Conservation (phyloP, 1,140 invertebrate species). For the Drosophila ironensis region DNA sequence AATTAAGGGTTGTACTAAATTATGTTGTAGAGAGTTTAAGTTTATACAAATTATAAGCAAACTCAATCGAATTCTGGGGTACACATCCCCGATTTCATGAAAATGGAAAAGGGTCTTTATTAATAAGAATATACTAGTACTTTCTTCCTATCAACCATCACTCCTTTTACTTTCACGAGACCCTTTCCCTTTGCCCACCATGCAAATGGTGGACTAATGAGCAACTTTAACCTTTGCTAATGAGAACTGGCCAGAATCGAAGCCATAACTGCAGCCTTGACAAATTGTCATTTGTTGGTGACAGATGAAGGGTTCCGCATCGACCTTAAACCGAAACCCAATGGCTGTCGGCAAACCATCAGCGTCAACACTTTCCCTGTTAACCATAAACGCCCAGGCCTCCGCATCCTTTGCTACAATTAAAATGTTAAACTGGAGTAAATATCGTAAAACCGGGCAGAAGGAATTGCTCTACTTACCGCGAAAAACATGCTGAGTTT, state of each 20-base stretch:
- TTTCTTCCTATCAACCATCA: neutral
- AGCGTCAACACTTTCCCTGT: slow-evolving; percentile 66
- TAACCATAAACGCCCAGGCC: slow-evolving; percentile 20
- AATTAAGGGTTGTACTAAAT: too few species aligned
- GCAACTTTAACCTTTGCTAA: slow-evolving; percentile 68
- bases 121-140: too few species aligned
- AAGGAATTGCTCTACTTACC: slow-evolving; percentile 38
- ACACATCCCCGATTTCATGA: too few species aligned
- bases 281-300: slow-evolving; percentile 21
- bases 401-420: slow-evolving; percentile 57
- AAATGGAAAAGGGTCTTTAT: too few species aligned
- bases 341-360: slow-evolving; percentile 14
- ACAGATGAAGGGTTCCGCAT: slow-evolving; percentile 21
- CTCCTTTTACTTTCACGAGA: slow-evolving; percentile 12
- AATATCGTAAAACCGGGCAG: slow-evolving; percentile 52
- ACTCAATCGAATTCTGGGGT: too few species aligned
- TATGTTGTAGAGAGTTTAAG: too few species aligned
- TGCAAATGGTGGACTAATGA: slow-evolving; percentile 50
- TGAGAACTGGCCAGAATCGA: slow-evolving; percentile 42
- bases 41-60: too few species aligned
- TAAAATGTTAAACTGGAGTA: slow-evolving; percentile 79
- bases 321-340: slow-evolving; percentile 16
- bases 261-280: slow-evolving; percentile 31
- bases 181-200: slow-evolving; percentile 40
- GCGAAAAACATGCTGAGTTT: slow-evolving; percentile 27